Evolutionary conservation across 92 coral and sea anemone species (phyloP), one percentile per base, ranked within the genome.

Genomic region (Siderastrea siderea): DNA sequence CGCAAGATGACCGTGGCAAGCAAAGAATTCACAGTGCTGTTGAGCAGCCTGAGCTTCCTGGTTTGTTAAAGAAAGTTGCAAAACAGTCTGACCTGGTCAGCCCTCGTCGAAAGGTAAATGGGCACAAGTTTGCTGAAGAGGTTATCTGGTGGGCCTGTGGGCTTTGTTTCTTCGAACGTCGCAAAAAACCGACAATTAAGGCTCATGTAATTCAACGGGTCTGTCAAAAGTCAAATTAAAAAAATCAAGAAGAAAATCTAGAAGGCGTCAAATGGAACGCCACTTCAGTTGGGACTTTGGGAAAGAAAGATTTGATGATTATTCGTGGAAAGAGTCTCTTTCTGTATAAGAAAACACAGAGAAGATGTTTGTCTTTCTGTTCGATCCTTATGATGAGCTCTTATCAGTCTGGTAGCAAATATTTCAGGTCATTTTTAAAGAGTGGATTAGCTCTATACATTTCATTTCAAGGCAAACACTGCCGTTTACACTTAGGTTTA

Each of bases 71-170:
- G 81, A 44, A 74, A 59, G 58, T 85, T 3, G 68, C 69, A n/a
- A 53, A 51, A 3, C 52, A 51, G 7, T 43, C 77, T 6, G 66
- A 38, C 14, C 12, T 12, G 58, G 17, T 13, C 45, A 14, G 76
- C 64, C 68, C 50, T 65, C 89, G 66, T 47, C 67, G 57, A 12
- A 74, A 13, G 19, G 63, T 76, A n/a, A 85, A 15, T 14, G 81
- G 77, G 10, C 50, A 77, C 66, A 66, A 44, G 79, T 66, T 78
- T 38, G 75, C 91, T 53, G 91, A 82, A 46, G 82, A 82, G 19
- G 75, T 64, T 47, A 82, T 82, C 50, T 87, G 86, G 86, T 91
- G 94, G 91, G 86, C 91, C 43, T 91, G 94, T 71, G 94, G 91
- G 1, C 69, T 70, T 45, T 91, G 94, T 50, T 91, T 75, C 52